A percentile compares a stretch with the other conserved stretches of the same genome.
These are phyloP conservation scores for Lasaia peninsularis DNA, from an alignment of 1,140 invertebrate species.

Conservation along the genomic window DNA sequence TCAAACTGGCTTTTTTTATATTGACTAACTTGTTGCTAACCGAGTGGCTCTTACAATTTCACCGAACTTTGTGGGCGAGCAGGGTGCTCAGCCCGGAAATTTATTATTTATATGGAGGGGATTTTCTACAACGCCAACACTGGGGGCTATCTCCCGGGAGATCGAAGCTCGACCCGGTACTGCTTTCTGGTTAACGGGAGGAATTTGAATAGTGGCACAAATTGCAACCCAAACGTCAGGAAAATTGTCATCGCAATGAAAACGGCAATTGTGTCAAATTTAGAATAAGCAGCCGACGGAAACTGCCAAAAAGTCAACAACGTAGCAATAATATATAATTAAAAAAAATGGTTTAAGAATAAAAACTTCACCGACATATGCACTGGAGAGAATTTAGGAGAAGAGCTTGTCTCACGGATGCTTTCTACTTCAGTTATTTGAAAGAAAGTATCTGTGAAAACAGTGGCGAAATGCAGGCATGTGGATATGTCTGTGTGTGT, in stretches of 20 bases:
- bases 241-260: slow-evolving; percentile 1
- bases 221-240: neutral
- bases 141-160: no score
- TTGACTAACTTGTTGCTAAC: no score
- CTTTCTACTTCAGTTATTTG: neutral
- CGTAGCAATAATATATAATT: neutral
- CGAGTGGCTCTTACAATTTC: no score
- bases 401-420: slow-evolving; percentile 4
- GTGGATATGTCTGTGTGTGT: neutral
- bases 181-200: no score
- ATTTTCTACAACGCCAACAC: no score
- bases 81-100: no score
- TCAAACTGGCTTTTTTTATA: no score
- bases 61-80: no score
- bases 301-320: neutral
- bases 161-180: no score
- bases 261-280: neutral
- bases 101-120: no score
- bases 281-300: neutral
- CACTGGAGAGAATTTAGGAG: neutral
- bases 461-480: neutral
- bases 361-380: neutral
- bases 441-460: neutral
- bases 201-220: no score
- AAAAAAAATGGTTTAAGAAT: neutral